Conservation (phyloP, 2,888 invertebrate genomes). For the Sesamia inferens region DNA sequence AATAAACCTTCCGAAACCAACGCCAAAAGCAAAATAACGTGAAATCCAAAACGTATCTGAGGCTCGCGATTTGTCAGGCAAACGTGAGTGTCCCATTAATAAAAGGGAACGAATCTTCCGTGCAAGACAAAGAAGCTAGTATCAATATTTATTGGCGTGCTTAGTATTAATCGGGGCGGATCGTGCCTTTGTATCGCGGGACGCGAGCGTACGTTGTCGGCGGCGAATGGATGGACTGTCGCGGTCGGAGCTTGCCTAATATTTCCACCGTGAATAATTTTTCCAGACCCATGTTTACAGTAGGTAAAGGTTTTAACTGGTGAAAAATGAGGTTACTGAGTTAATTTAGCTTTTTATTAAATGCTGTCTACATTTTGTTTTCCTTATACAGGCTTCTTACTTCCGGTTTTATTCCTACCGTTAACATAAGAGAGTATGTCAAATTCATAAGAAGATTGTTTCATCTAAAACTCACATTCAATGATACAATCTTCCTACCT, state of each 20-base stretch:
- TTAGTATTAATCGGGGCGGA: conserved; percentile 88
- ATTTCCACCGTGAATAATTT: conserved; percentile 83
- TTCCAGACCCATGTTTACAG: conserved; percentile 57
- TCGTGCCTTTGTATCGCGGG: conserved; percentile 81
- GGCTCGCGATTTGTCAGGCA: conserved; percentile 82
- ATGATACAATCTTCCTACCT: conserved; percentile 44
- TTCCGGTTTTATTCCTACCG: conserved; percentile 18
- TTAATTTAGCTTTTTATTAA: conserved; percentile 41
- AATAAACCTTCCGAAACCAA: conserved; percentile 46
- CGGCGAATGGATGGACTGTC: conserved; percentile 85
- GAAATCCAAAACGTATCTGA: conserved; percentile 66
- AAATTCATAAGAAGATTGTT: conserved; percentile 43
- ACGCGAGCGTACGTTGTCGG: conserved; percentile 69
- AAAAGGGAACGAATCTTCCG: conserved; percentile 85
- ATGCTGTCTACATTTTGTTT: conserved; percentile 27
- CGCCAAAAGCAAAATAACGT: conserved; percentile 59
- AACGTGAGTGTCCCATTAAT: conserved; percentile 87
- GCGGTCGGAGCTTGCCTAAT: conserved; percentile 82
- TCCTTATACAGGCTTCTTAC: conserved; percentile 13
- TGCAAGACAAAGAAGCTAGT: conserved; percentile 88
- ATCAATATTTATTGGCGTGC: conserved; percentile 89
- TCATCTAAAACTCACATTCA: conserved; percentile 36
- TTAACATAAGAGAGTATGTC: conserved; percentile 31
- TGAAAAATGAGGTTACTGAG: conserved; percentile 33
- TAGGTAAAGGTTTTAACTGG: conserved; percentile 22